These are phyloP conservation scores for Rutpela maculata DNA, from an alignment of 2,888 invertebrate species.

Conservation along the genomic window DNA sequence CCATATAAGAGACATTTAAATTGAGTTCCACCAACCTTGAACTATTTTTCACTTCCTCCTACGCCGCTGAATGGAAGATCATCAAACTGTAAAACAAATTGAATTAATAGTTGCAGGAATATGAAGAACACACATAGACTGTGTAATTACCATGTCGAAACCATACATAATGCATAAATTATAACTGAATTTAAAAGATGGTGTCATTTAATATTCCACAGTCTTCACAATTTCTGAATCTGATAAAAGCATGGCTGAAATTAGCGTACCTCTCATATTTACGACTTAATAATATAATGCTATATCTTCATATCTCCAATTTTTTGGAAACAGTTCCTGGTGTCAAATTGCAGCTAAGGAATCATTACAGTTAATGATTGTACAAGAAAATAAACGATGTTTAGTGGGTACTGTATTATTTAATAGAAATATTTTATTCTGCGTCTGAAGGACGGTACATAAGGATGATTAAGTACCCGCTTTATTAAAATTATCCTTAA, in stretches of 20 bases:
- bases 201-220: constrained; percentile 47
- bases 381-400: not conserved
- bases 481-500: too few species aligned
- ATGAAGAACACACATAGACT: constrained; percentile 39
- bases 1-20: not conserved
- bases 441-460: not conserved
- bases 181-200: constrained; percentile 39
- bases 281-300: constrained; percentile 45
- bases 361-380: not conserved
- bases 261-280: constrained; percentile 41
- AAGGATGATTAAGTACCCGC: not conserved
- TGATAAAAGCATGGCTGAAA: constrained; percentile 40
- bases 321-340: constrained; percentile 33
- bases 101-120: constrained; percentile 42
- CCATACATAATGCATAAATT: constrained; percentile 44
- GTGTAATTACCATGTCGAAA: constrained; percentile 37
- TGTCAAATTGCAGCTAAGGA: constrained; percentile 4
- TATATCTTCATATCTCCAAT: not conserved
- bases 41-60: not conserved
- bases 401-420: not conserved
- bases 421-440: not conserved
- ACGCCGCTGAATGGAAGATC: constrained; percentile 13
- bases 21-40: not conserved
- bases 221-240: constrained; percentile 42
- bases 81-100: constrained; percentile 41